A percentile compares a stretch with the other conserved stretches of the same genome.
These are phyloP conservation scores for Anguilla marmorata DNA, from an alignment of 2,797 vertebrate species.

Conservation along the genomic window DNA sequence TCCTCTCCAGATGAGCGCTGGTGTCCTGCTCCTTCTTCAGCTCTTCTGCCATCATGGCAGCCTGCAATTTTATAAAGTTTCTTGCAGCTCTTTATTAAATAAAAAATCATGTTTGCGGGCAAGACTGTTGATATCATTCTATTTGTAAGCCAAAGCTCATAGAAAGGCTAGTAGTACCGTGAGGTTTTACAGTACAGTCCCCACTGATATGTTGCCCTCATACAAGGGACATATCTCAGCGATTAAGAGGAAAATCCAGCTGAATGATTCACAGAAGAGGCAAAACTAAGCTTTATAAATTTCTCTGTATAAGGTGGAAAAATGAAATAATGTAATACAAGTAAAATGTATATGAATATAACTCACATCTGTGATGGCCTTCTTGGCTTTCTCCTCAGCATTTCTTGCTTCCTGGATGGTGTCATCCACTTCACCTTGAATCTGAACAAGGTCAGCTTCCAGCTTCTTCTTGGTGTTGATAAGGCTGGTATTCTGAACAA, in stretches of 20 bases:
- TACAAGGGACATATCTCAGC: background rate
- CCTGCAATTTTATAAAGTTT: slow-evolving; percentile 53
- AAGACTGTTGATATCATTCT: background rate
- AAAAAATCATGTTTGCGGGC: background rate
- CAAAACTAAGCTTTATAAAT: background rate
- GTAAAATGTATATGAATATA: background rate
- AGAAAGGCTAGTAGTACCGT: background rate
- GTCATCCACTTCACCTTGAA: slow-evolving; percentile 84
- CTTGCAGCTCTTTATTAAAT: background rate
- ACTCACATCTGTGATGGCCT: slow-evolving; percentile 88
- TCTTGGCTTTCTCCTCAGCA: slow-evolving; percentile 91
- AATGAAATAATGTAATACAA: background rate
- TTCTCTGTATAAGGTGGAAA: background rate
- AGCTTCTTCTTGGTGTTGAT: slow-evolving; percentile 84
- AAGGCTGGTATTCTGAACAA: slow-evolving; percentile 79
- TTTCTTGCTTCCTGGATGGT: slow-evolving; percentile 83
- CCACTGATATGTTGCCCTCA: background rate
- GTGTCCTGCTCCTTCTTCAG: slow-evolving; percentile 76
- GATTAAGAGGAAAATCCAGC: background rate
- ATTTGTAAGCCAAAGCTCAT: background rate
- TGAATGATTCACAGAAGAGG: background rate
- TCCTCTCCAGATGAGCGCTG: slow-evolving; percentile 64
- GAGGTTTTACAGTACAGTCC: background rate
- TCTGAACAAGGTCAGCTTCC: slow-evolving; percentile 78
- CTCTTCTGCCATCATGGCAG: slow-evolving; percentile 70